Percentiles rank a stretch among this genome's conserved stretches.
Conservation (phyloP, 2,113 vertebrate genomes). For the Salvator merianae region DNA sequence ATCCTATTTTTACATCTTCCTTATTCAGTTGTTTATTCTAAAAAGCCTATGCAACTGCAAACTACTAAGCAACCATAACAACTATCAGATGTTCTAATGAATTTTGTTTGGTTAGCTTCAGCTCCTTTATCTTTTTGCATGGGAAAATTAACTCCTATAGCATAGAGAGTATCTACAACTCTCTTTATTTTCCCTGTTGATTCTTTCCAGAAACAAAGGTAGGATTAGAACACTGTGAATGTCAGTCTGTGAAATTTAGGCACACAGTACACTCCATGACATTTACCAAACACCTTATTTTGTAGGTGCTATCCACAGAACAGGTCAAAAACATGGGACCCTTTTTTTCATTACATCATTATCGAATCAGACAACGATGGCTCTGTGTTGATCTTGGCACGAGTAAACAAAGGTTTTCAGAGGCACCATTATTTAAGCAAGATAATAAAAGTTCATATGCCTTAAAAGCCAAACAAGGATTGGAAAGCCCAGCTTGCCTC, state of each 20-base stretch:
- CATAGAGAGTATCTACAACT: conserved; percentile 35
- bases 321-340: conserved; percentile 35
- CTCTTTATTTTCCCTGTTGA: conserved; percentile 32
- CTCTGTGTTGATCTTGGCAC: conserved; percentile 48
- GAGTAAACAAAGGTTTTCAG: conserved; percentile 55
- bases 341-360: conserved; percentile 43
- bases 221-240: conserved; percentile 54
- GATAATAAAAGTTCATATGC: conserved; percentile 24
- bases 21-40: conserved; percentile 29
- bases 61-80: conserved; percentile 43
- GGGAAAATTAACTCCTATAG: conserved; percentile 53
- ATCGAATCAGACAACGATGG: conserved; percentile 39
- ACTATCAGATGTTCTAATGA: conserved; percentile 19
- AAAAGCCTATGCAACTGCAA: conserved; percentile 16
- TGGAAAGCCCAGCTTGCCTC: conserved; percentile 75
- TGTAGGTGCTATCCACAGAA: not conserved
- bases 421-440: conserved; percentile 37
- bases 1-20: conserved; percentile 26
- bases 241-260: conserved; percentile 28
- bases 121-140: conserved; percentile 30
- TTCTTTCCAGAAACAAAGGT: conserved; percentile 52
- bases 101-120: conserved; percentile 48
- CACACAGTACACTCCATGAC: conserved; percentile 48
- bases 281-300: conserved; percentile 25
- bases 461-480: conserved; percentile 32